Evolutionary conservation across 2,797 vertebrate species (phyloP), one percentile per base, ranked within the genome.

Genomic region (Enteromius afrohamiltoni): DNA sequence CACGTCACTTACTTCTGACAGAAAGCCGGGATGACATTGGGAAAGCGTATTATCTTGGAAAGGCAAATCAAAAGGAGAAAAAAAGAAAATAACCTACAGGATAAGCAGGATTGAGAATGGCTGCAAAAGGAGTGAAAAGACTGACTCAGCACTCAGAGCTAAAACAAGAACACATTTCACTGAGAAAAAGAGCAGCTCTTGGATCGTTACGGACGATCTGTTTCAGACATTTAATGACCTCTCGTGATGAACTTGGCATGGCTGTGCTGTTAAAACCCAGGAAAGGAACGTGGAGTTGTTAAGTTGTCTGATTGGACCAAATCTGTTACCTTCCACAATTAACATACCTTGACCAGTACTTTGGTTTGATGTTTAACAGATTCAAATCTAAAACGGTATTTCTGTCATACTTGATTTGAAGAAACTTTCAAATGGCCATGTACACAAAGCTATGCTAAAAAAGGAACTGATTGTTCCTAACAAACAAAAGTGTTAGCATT

Each of bases 91-190:
- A 71, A 74, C 62, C 37, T 42, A 55, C 45, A 49, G 42, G 47
- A 68, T 62, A 76, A 73, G 53, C 68, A 82, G 60, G 60, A 84
- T 14, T 73, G 62, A 70, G 47, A 79, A 29, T 60, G 26, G 37
- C 42, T 60, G 47, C 51, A 29, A 37, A 45, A 49, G 8, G 53
- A 79, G 53, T 17, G 67, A 77, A 77, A 80, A 62, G 23, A 71
- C 80, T 80, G 83, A 80, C 29, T 85, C 78, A 62, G 77, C 78
- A 69, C 31, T 37, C 45, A 23, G 19, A 26, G 53, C 68, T 69
- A 76, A 70, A 77, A 47, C n/a, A 79, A 73, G 29, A 67, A 62
- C 80, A 86, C 68, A 76, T 47, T 49, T 77, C 45, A 76, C 60
- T 70, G 77, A 60, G 71, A 34, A 64, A 77, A 21, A 79, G 26